Base-by-base conservation (phyloP, 2,113 vertebrate genomes). In the Tetrax tetrax region DNA sequence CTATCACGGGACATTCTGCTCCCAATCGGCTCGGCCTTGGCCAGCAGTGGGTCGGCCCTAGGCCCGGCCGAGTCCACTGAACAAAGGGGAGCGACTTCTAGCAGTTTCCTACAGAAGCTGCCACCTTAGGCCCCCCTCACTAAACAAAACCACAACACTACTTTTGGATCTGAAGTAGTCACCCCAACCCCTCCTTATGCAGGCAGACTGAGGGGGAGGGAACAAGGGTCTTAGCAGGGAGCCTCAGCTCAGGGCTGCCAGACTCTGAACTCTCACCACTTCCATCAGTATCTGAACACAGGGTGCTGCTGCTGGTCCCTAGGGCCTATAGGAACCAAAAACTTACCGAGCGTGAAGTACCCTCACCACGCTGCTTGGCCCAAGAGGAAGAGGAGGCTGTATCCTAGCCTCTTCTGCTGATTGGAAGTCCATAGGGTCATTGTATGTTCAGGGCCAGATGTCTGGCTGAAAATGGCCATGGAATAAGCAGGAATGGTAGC, bases 181-280 rank as follows among this genome's bases (percentile, higher is more conserved):
- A 50, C 35, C 47, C 9, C 37, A 59, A 5, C 5, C 9, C 10
- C 7, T 69, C 28, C 41, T 66, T 83, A 7, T 41, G 28, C 2
- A 3, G 35, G 53, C 43, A 94, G 47, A 24, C 9, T 27, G 11
- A 63, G 31, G 9, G 16, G 23, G 33, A 85, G 22, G 28, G 22
- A 66, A 37, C 0, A 1, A 23, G n/a, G 5, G 18, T 74, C 66
- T 53, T 0, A 1, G 23, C 1, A 4, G 25, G 27, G 35, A 85
- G 15, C 31, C 31, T 33, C 56, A 11, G 2, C n/a, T n/a, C 33
- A 47, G 33, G 45, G 51, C 35, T 84, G 31, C 59, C n/a, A 22
- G n/a, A 12, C 23, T 51, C 27, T 75, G 61, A 66, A 6, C 41
- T 70, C 20, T 18, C 33, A 25, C 23, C 1, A 2, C n/a, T 50